Base-by-base conservation (phyloP, 2,888 invertebrate genomes). In the Salpingus planirostris region DNA sequence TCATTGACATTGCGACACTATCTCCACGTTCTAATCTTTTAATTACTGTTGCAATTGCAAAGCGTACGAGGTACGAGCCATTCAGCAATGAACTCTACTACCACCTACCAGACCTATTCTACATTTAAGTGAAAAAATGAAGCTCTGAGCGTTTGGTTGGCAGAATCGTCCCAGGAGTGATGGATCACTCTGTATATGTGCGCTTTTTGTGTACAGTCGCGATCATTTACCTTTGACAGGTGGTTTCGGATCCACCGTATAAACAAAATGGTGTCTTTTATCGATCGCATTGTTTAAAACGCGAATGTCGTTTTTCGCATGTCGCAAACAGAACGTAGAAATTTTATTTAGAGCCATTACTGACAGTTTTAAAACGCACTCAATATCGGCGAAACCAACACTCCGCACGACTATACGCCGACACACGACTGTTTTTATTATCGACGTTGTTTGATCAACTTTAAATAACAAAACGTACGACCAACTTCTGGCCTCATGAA, bases 131-230 rank as follows among this genome's bases (percentile, higher is more conserved):
- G n/a, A n/a, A n/a, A n/a, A n/a, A n/a, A n/a, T n/a, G n/a, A n/a
- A n/a, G n/a, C n/a, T n/a, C n/a, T n/a, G n/a, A n/a, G n/a, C n/a
- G n/a, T n/a, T n/a, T n/a, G n/a, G n/a, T n/a, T n/a, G n/a, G n/a
- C n/a, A 0, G 87, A 84, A 21, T 84, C 72, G 57, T 93, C 90
- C 71, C 98, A 71, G 0, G 92, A 95, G 67, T 83, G 86, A 61
- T 95, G 97, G 43, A 98, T 85, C 0, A 97, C 86, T 67, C 93
- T 93, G 68, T 89, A 95, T 78, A 98, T 83, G 60, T 97, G 98
- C 80, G 89, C 77, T 57, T 81, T 80, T 30, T 71, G 65, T 1
- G 73, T 76, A 51, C 81, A 77, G 8, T 80, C 84, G 79, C 11
- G 31, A 47, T 38, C 39, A 18, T 41, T 66, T 65, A 65, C 72